Evolutionary conservation across 64 coral and sea anemone genomes (phyloP).

Genomic region (Pachyseris speciosa): DNA sequence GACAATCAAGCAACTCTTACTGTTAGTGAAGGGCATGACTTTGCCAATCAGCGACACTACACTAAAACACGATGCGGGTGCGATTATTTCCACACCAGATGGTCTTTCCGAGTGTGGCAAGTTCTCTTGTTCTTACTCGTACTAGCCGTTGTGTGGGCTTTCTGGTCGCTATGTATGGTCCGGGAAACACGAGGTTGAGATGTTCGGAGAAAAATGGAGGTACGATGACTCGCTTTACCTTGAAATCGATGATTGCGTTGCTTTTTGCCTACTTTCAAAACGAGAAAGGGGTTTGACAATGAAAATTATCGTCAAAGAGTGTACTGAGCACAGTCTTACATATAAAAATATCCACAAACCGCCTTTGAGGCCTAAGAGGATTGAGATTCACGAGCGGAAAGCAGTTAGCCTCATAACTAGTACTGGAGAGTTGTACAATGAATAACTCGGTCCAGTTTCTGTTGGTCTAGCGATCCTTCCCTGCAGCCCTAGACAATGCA

Average conservation of each 20-base stretch:
- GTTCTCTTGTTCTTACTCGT: neutral
- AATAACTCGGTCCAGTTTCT: no score
- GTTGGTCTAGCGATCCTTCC: no score
- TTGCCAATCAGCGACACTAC: neutral
- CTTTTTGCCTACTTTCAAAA: no score
- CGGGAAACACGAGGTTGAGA: neutral
- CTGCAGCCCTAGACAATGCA: no score
- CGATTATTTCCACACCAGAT: neutral
- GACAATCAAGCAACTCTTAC: neutral
- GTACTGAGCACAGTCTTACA: no score
- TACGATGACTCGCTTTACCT: neutral
- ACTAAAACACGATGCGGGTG: neutral
- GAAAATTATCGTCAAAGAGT: no score
- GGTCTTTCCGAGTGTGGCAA: slow-evolving; percentile 15
- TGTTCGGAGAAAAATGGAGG: neutral
- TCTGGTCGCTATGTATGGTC: neutral
- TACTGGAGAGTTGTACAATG: no score
- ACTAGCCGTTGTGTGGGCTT: neutral
- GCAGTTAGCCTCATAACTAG: no score
- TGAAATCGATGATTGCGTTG: neutral
- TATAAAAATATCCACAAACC: no score
- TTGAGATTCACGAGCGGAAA: no score
- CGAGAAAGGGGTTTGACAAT: neutral
- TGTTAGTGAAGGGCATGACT: neutral
- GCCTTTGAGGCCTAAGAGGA: no score